Percentiles rank a stretch among this genome's conserved stretches.
Conservation (phyloP, 2,797 vertebrate genomes). For the Melopsittacus undulatus region DNA sequence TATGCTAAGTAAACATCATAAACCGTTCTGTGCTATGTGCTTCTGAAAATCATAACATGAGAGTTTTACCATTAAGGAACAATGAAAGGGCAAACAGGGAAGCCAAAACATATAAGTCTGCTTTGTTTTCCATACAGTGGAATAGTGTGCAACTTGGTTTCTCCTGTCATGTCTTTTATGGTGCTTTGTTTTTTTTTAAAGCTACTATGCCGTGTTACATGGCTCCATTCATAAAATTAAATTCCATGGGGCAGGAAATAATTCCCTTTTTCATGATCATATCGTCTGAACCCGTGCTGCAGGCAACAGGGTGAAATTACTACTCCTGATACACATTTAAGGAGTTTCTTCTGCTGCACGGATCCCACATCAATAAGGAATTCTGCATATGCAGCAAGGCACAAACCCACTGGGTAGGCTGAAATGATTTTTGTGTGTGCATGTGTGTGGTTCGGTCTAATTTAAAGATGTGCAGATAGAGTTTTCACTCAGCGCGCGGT, state of each 20-base stretch:
- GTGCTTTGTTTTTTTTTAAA: constrained; percentile 21
- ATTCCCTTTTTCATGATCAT: constrained; percentile 12
- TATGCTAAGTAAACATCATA: constrained; percentile 62
- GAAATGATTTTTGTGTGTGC: constrained; percentile 33
- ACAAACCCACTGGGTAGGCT: constrained; percentile 44
- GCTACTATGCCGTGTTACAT: not conserved
- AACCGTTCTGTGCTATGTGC: constrained; percentile 38
- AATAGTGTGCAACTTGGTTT: not conserved
- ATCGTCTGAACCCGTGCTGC: constrained; percentile 37
- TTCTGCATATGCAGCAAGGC: constrained; percentile 3
- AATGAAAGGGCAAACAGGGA: constrained; percentile 52
- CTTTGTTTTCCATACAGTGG: not conserved
- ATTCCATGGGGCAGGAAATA: constrained; percentile 32
- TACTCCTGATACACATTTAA: constrained; percentile 50
- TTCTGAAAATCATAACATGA: constrained; percentile 45
- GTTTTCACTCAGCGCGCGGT: constrained; percentile 43
- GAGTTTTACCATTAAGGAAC: constrained; percentile 33
- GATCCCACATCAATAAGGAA: constrained; percentile 57
- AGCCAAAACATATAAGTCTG: not conserved
- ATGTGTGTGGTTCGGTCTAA: constrained; percentile 42
- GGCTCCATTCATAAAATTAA: constrained; percentile 58
- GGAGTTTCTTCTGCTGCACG: constrained; percentile 46
- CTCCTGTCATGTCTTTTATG: constrained; percentile 7
- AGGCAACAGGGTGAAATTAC: constrained; percentile 53
- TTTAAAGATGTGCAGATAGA: constrained; percentile 67